Percentiles rank a stretch among this genome's conserved stretches.
Conservation (phyloP, 1,140 invertebrate species). For the Tetramorium simillimum region DNA sequence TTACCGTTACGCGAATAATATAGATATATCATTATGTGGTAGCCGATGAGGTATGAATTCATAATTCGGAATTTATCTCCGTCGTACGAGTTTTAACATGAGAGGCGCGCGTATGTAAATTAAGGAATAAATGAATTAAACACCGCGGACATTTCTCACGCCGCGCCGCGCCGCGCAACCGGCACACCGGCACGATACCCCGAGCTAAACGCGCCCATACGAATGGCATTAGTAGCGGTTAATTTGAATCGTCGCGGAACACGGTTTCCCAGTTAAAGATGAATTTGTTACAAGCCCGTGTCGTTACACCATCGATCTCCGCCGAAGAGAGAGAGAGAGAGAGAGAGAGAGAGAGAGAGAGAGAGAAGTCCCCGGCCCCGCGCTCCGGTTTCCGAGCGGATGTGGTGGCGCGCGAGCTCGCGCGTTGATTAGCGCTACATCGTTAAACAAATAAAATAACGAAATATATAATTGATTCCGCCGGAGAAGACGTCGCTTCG, state of each 20-base stretch:
- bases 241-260: constrained; percentile 31
- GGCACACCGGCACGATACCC: no score
- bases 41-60: constrained; percentile 26
- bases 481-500: constrained; percentile 78
- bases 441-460: constrained; percentile 84
- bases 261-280: constrained; percentile 16
- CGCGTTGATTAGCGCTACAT: constrained; percentile 81
- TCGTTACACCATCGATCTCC: constrained; percentile 35
- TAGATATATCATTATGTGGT: constrained; percentile 8
- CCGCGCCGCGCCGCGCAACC: neutral
- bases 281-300: constrained; percentile 34
- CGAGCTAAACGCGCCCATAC: neutral
- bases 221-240: neutral
- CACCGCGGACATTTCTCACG: constrained; percentile 13
- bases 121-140: constrained; percentile 24
- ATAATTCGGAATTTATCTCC: constrained; percentile 9
- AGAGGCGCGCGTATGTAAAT: constrained; percentile 35
- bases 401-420: constrained; percentile 22
- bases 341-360: neutral
- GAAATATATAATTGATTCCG: constrained; percentile 86
- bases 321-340: neutral
- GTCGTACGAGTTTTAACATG: neutral
- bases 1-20: constrained; percentile 44
- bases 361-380: neutral
- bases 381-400: constrained; percentile 46